phyloP scores from a whole-genome alignment of 2,797 vertebrate genomes.

The Coreius guichenoti region DNA sequence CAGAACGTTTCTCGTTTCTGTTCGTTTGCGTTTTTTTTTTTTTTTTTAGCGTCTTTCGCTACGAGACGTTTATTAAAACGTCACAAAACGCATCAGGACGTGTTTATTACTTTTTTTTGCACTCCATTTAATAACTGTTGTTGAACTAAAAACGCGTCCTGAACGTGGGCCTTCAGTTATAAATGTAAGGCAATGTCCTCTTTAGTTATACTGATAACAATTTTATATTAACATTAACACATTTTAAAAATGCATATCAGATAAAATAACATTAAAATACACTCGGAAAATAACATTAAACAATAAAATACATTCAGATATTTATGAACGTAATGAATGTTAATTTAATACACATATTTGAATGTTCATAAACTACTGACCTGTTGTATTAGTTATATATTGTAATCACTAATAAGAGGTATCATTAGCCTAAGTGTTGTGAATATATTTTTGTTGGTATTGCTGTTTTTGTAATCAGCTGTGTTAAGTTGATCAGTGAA shows the following conservation, averaged over 20 bases:
- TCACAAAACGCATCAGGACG: neutral
- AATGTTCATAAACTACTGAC: neutral
- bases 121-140: neutral
- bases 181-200: neutral
- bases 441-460: too few relatives aligned
- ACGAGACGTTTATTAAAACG: neutral
- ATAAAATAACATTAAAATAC: neutral
- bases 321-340: neutral
- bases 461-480: too few relatives aligned
- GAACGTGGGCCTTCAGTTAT: neutral
- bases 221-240: neutral
- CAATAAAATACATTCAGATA: neutral
- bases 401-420: too few relatives aligned
- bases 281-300: neutral
- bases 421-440: too few relatives aligned
- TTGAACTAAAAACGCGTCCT: neutral
- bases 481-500: too few relatives aligned
- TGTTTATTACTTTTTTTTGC: neutral
- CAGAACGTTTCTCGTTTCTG: neutral
- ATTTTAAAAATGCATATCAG: neutral
- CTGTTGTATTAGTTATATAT: too few relatives aligned
- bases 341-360: neutral
- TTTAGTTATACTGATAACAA: neutral
- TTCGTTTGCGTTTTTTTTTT: neutral
- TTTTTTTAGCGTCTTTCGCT: neutral